phyloP scores from a whole-genome alignment of 2,797 vertebrate species.

The Benthosema pterotum region DNA sequence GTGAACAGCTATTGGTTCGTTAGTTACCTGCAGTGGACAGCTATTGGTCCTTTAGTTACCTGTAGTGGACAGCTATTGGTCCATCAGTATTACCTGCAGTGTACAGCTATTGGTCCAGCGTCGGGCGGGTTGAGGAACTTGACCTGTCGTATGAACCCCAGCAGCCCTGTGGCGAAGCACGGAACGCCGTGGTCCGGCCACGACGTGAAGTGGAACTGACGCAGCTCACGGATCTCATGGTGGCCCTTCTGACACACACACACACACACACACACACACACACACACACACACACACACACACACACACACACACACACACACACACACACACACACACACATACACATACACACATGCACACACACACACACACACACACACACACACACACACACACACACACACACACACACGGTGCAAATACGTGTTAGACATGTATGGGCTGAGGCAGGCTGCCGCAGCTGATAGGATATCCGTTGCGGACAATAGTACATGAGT shows the following conservation, averaged over 20 bases:
- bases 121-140: constrained; percentile 96
- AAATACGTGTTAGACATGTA: too few relatives aligned
- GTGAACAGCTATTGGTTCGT: too few relatives aligned
- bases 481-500: too few relatives aligned
- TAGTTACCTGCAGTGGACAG: too few relatives aligned
- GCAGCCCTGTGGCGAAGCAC: constrained; percentile 93
- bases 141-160: constrained; percentile 95
- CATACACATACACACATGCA: constrained; percentile 6
- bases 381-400: constrained; percentile 8
- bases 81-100: constrained; percentile 99
- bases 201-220: constrained; percentile 98
- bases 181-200: constrained; percentile 98
- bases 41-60: too few relatives aligned
- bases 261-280: constrained; percentile 6
- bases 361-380: constrained; percentile 12
- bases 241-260: constrained; percentile 88
- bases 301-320: constrained; percentile 12
- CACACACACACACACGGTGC: not conserved
- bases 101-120: constrained; percentile 92
- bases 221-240: constrained; percentile 95
- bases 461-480: too few relatives aligned
- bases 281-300: constrained; percentile 13
- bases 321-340: not conserved
- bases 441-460: too few relatives aligned
- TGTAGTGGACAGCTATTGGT: too few relatives aligned